These are phyloP conservation scores for Hystrix cristata DNA, from an alignment of 2,113 vertebrate genomes.

Conservation along the genomic window DNA sequence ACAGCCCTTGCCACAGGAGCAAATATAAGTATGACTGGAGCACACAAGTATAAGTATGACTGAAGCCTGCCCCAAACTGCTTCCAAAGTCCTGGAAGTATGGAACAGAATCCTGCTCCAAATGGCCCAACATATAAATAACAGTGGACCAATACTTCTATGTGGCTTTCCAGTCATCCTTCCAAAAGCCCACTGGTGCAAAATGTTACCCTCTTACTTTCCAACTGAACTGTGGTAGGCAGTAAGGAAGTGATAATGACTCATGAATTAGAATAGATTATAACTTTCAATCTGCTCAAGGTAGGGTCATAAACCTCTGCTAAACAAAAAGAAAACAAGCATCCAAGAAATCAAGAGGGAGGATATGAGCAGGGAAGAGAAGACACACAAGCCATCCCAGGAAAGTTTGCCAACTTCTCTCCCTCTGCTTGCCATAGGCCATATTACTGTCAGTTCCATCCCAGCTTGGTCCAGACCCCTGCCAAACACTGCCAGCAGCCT, in stretches of 20 bases:
- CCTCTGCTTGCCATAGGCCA: background rate
- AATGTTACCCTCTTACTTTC: conserved; percentile 58
- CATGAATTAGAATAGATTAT: conserved; percentile 48
- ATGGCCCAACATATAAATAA: conserved; percentile 53
- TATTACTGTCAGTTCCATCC: background rate
- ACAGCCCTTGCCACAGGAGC: conserved; percentile 77
- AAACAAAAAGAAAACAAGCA: conserved; percentile 39
- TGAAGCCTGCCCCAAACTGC: conserved; percentile 81
- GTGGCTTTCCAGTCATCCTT: conserved; percentile 65
- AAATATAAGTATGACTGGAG: conserved; percentile 75
- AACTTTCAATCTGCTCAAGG: conserved; percentile 8
- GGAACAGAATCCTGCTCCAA: conserved; percentile 78
- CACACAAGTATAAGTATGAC: conserved; percentile 73
- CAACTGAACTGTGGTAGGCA: conserved; percentile 53
- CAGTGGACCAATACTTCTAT: conserved; percentile 46
- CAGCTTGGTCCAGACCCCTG: background rate
- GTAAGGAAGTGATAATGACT: conserved; percentile 66
- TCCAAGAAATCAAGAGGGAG: background rate
- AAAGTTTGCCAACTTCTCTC: conserved; percentile 3
- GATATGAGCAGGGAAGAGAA: background rate
- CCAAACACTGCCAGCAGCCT: background rate
- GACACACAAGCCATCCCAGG: background rate
- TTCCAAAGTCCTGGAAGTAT: conserved; percentile 82
- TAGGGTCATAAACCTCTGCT: conserved; percentile 21
- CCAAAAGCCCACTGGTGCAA: conserved; percentile 39